Evolutionary conservation across 2,797 vertebrate genomes (phyloP).

Genomic region (Merluccius polli): DNA sequence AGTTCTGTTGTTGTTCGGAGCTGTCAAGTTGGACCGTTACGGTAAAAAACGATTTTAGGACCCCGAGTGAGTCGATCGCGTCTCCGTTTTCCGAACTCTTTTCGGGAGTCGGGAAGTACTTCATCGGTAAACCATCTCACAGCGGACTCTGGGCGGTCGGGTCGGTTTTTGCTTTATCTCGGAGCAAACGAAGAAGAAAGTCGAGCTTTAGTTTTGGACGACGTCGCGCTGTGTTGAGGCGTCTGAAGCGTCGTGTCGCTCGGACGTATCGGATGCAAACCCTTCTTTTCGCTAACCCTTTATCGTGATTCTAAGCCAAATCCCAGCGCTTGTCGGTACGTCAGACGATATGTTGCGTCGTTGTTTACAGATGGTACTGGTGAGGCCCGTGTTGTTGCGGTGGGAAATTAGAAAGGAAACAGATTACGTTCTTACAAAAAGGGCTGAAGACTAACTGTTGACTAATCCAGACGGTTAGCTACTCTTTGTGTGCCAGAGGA

Average conservation of each 20-base stretch:
- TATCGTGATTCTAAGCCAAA: constrained; percentile 1
- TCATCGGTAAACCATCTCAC: no score
- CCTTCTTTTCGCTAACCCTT: background rate
- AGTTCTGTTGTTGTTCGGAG: no score
- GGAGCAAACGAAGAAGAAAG: background rate
- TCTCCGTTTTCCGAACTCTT: background rate
- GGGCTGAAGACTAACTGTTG: constrained; percentile 5
- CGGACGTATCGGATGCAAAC: background rate
- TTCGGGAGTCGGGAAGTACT: background rate
- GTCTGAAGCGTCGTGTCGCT: background rate
- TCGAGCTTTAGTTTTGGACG: background rate
- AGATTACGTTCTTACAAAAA: background rate
- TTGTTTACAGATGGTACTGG: background rate
- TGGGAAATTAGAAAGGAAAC: background rate
- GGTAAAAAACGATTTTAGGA: background rate
- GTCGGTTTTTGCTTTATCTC: background rate
- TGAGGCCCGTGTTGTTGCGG: background rate
- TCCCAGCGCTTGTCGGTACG: background rate
- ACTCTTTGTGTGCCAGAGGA: background rate
- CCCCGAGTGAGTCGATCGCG: no score
- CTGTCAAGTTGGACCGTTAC: no score
- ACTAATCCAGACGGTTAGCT: background rate
- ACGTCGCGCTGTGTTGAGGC: background rate
- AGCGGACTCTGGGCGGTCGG: background rate
- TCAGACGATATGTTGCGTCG: background rate